Percentiles rank a stretch among this genome's conserved stretches.
Evolutionary conservation across 2,888 invertebrate species (phyloP).

Genomic region (Clunio marinus): DNA sequence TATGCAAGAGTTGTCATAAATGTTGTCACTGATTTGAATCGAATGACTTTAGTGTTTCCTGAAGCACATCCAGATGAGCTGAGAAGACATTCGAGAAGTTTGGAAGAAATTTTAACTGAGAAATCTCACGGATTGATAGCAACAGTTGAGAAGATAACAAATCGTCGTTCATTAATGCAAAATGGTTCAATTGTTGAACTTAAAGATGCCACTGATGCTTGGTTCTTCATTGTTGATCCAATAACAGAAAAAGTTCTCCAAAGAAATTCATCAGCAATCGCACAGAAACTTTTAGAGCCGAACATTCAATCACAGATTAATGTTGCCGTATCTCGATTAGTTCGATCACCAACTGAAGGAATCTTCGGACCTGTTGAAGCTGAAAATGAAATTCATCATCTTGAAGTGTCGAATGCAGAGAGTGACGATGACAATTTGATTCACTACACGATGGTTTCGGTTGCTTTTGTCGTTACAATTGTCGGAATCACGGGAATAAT

Average conservation of each 20-base stretch:
- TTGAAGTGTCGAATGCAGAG: slow-evolving; percentile 55
- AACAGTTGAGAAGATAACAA: slow-evolving; percentile 77
- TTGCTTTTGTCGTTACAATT: slow-evolving; percentile 75
- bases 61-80: slow-evolving; percentile 70
- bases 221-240: slow-evolving; percentile 83
- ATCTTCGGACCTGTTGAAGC: slow-evolving; percentile 56
- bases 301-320: slow-evolving; percentile 63
- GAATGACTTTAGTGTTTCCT: slow-evolving; percentile 72
- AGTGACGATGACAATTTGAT: slow-evolving; percentile 53
- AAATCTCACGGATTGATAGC: slow-evolving; percentile 64
- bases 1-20: slow-evolving; percentile 55
- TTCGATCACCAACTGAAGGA: slow-evolving; percentile 64
- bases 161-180: slow-evolving; percentile 65
- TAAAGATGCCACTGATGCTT: slow-evolving; percentile 73
- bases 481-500: slow-evolving; percentile 76
- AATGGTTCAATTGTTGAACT: slow-evolving; percentile 71
- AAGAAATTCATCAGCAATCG: slow-evolving; percentile 66
- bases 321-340: slow-evolving; percentile 62
- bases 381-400: slow-evolving; percentile 50
- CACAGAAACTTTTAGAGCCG: slow-evolving; percentile 62
- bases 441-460: slow-evolving; percentile 75
- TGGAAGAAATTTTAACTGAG: slow-evolving; percentile 54
- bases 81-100: slow-evolving; percentile 52
- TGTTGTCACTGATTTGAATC: slow-evolving; percentile 69
- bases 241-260: slow-evolving; percentile 67